phyloP scores from a whole-genome alignment of 2,797 vertebrate genomes.

The Myotis findleyi region DNA sequence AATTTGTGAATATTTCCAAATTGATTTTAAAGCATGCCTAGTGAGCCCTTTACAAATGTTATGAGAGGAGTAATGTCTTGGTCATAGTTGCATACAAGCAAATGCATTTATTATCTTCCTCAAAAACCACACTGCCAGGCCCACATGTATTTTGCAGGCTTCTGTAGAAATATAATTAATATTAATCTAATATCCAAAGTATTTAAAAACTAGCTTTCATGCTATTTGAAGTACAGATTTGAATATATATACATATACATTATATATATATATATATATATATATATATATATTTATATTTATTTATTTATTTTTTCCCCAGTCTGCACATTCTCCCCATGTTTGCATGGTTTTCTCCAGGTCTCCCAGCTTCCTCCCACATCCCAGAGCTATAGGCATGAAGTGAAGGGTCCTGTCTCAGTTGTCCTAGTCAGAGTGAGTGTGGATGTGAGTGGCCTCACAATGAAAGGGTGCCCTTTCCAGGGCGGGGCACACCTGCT shows the following conservation, averaged over 20 bases:
- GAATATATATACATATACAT: no score
- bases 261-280: no score
- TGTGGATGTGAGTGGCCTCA: neutral
- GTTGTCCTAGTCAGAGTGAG: neutral
- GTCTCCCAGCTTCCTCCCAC: no score
- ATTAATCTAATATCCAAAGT: slow-evolving; percentile 14
- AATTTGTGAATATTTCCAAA: neutral
- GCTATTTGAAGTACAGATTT: neutral
- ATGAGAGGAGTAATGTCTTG: neutral
- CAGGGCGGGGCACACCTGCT: neutral
- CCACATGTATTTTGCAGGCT: neutral
- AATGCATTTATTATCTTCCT: neutral
- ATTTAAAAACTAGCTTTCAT: neutral
- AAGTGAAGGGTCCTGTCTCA: neutral
- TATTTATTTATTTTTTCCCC: no score
- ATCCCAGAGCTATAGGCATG: neutral
- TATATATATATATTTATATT: no score
- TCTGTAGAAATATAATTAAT: neutral
- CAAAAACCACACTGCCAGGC: neutral
- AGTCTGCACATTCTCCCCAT: neutral
- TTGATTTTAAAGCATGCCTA: neutral
- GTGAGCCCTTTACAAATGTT: neutral
- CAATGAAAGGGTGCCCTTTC: neutral
- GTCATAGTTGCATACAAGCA: neutral
- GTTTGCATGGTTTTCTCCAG: neutral